Evolutionary conservation across 2,797 vertebrate species (phyloP).

Genomic region (Gymnocypris eckloni): DNA sequence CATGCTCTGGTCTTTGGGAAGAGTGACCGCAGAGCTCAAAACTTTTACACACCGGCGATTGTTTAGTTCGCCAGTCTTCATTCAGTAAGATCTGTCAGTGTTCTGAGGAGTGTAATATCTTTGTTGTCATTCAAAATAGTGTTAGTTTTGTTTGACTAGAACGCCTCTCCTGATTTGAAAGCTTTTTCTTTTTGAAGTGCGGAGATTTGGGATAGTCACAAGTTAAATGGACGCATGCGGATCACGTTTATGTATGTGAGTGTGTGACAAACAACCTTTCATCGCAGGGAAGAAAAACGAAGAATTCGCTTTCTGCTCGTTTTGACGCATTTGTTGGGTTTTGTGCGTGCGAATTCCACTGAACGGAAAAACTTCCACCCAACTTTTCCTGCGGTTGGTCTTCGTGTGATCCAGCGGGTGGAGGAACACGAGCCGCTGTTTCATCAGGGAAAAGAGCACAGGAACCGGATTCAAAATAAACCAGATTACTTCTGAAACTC

Average conservation of each 20-base stretch:
- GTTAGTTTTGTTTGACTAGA: not conserved
- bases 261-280: not conserved
- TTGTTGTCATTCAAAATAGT: not conserved
- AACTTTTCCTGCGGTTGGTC: constrained; percentile 36
- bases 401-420: constrained; percentile 49
- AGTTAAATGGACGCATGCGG: constrained; percentile 15
- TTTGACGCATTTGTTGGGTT: not conserved
- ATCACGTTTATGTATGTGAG: constrained; percentile 8
- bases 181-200: not conserved
- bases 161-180: not conserved
- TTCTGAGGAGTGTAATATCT: not conserved
- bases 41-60: constrained; percentile 40
- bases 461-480: not conserved
- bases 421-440: constrained; percentile 49
- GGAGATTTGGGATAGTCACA: constrained; percentile 28
- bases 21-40: constrained; percentile 21
- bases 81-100: constrained; percentile 1
- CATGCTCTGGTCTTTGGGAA: constrained; percentile 40
- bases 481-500: not conserved
- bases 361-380: constrained; percentile 36
- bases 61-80: not conserved
- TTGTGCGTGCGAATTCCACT: not conserved
- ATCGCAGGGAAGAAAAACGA: not conserved
- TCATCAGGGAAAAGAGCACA: constrained; percentile 16
- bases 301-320: not conserved